Base-by-base conservation (phyloP, 2,113 vertebrate species). In the Deroptyus accipitrinus region DNA sequence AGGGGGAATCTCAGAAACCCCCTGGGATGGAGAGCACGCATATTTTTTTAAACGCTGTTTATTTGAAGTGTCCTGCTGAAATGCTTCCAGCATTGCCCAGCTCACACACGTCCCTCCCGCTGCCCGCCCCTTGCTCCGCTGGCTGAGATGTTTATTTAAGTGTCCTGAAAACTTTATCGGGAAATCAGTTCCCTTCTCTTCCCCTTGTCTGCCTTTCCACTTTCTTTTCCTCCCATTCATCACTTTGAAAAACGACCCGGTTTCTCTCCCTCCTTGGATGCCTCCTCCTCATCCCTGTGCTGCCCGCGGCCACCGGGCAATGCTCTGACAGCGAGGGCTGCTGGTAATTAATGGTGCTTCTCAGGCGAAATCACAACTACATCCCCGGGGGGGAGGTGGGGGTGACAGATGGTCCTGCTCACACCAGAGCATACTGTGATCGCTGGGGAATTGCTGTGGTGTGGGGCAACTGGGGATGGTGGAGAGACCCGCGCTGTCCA, bases 191-290 rank as follows among this genome's bases (percentile, higher is more conserved):
- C 95, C 94, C 78, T 94, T 91, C 94, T 94, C 69, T 92, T 88
- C 76, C 73, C 95, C 96, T 94, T 86, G 76, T 95, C 81, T 3
- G 46, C 93, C 88, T 95, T 92, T 94, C 91, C 97, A 94, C 91
- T 96, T 96, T 97, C 95, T 83, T 95, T 97, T 96, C 94, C 79
- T 95, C 91, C 94, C 96, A 97, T 97, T 92, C 91, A 97, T 97
- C 96, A 97, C 96, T 94, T 94, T 97, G 93, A 97, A 80, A 92
- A 96, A 96, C 85, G 86, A 90, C 33, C 62, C 6, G 0, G 72
- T 91, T 83, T 82, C 79, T 92, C 83, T 76, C 49, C 77, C 83
- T 42, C 11, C 3, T 70, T 73, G 82, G 66, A 11, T 92, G 57
- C 51, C 84, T 76, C 79, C 94, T 86, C 75, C 76, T 69, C 70